These are phyloP conservation scores for Myotis yumanensis DNA, from an alignment of 2,113 vertebrate genomes.

Conservation along the genomic window DNA sequence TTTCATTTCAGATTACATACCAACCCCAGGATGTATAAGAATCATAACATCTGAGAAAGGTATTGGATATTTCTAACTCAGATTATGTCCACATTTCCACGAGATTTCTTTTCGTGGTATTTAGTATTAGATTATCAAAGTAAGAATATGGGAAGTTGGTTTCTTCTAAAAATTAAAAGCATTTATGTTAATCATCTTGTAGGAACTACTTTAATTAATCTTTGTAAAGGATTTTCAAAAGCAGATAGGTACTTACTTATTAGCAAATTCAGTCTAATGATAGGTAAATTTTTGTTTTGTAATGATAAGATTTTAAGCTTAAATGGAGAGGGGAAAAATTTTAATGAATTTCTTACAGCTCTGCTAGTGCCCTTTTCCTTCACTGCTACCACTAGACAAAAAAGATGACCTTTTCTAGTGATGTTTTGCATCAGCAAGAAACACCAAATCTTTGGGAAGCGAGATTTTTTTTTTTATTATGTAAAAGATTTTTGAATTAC, in stretches of 20 bases:
- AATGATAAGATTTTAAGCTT: conserved; percentile 18
- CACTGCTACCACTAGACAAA: neutral
- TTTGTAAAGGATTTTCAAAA: conserved; percentile 18
- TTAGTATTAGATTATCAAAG: neutral
- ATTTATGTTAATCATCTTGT: neutral
- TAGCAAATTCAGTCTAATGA: conserved; percentile 1
- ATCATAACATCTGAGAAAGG: neutral
- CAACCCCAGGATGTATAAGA: neutral
- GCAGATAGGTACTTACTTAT: neutral
- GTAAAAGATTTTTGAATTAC: conserved; percentile 33
- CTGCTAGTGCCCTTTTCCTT: neutral
- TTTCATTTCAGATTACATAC: neutral
- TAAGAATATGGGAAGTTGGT: conserved; percentile 12
- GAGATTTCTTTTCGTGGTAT: neutral
- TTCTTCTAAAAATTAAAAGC: conserved; percentile 40
- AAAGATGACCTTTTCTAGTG: conserved; percentile 28
- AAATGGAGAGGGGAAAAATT: neutral
- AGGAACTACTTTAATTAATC: neutral
- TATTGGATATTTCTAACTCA: neutral
- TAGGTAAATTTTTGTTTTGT: neutral
- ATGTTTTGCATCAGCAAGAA: conserved; percentile 16
- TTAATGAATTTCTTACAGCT: neutral
- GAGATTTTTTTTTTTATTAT: conserved; percentile 47
- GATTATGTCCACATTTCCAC: neutral
- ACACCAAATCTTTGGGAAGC: conserved; percentile 35